phyloP scores from a whole-genome alignment of 2,888 invertebrate genomes.

The Himalopsyche japonica region DNA sequence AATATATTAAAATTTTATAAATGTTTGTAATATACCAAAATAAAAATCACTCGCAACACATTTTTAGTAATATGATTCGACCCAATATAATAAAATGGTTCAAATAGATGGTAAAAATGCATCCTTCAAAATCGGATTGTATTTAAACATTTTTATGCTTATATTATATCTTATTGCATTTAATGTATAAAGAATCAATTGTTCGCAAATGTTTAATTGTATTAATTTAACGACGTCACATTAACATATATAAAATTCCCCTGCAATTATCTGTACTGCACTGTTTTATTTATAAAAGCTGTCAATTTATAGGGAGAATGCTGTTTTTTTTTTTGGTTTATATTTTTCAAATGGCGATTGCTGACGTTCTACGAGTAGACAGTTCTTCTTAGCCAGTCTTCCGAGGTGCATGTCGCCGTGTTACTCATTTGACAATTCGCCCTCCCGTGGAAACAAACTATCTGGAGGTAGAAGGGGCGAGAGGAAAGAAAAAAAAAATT shows the following conservation, averaged over 20 bases:
- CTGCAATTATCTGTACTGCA: not conserved
- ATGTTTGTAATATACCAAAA: slow-evolving; percentile 2
- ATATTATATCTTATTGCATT: too few species aligned
- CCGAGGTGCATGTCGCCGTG: slow-evolving; percentile 81
- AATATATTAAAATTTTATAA: not conserved
- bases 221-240: not conserved
- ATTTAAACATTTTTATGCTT: too few species aligned
- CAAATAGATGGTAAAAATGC: too few species aligned
- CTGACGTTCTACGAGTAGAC: slow-evolving; percentile 73
- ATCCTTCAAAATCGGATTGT: too few species aligned
- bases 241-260: not conserved
- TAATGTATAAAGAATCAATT: too few species aligned
- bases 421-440: slow-evolving; percentile 68
- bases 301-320: not conserved
- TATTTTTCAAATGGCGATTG: not conserved
- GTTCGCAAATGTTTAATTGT: too few species aligned
- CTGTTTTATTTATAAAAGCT: not conserved
- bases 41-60: slow-evolving; percentile 17
- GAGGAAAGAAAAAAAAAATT: not conserved
- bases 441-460: slow-evolving; percentile 77
- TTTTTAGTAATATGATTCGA: not conserved
- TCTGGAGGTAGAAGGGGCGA: slow-evolving; percentile 60
- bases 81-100: too few species aligned
- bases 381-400: slow-evolving; percentile 90
- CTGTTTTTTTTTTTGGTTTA: not conserved